Evolutionary conservation across 2,113 vertebrate genomes (phyloP), one percentile per base, ranked within the genome.

Genomic region (Muscicapa adusta): DNA sequence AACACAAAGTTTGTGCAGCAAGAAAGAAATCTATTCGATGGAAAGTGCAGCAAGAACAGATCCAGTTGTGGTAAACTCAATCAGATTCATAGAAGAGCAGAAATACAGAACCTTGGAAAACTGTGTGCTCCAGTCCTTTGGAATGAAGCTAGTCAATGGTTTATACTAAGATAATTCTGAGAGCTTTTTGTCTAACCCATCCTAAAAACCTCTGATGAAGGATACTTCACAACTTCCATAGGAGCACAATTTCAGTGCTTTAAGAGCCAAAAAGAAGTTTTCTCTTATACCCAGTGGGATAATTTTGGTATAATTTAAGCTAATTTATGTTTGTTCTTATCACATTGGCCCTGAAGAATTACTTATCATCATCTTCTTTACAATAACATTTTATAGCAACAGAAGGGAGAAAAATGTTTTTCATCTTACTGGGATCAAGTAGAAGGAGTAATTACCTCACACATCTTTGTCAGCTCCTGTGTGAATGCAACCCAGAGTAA

Each of bases 391-490:
- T 75, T 61, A 50, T 19, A 83, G 25, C 25, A 88, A 61, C 0
- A 1, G 50, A 80, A 92, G 28, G 22, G 34, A 88, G 54, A 83
- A 92, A 88, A 90, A 51, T 58, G 20, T 66, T 88, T 88, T 54
- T 75, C 5, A 9, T 74, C 56, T 77, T 79, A 50, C 42, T 50
- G 63, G 50, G 56, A 79, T 88, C 36, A 91, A 68, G 45, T 57
- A 56, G 54, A 92, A 92, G 72, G 86, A 72, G 76, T 86, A 88
- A 91, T 93, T 92, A 48, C 72, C 63, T 88, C 86, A 63, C 56
- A 90, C 93, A 76, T 60, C 20, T 83, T 48, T 76, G 51, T 76
- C 76, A 88, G 67, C 19, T 88, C 42, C 63, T 68, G 19, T 72
- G 17, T 70, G 54, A 91, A 85, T 54, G 36, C 38, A 88, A 76